Base-by-base conservation (phyloP, 2,888 invertebrate species). In the Spisula solida region DNA sequence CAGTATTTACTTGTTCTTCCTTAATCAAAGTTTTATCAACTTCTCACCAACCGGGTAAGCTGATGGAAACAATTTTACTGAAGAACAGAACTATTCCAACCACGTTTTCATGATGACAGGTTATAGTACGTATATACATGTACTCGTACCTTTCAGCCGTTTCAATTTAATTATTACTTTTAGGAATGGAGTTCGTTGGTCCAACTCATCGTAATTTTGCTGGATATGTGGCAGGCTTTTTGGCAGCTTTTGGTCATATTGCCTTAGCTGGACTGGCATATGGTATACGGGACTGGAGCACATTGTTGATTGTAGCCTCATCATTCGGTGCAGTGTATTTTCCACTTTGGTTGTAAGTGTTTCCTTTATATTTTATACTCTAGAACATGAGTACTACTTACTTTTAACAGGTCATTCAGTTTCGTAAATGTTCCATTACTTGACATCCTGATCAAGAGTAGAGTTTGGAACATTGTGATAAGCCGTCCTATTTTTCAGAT, bases 181-280 rank as follows among this genome's bases (percentile, higher is more conserved):
- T 85, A 96, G 95, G 96, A 80, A 96, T 97, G 95, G 97, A 97
- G 93, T 90, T 97, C 85, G 96, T 97, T 18, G 97, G 97, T 0
- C 96, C 97, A 4, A 92, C 94, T n/a, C 96, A 96, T 85, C 93
- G 97, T 47, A 95, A 95, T 82, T 93, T 96, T 85, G 95, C 97
- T 6, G 96, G 96, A 0, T 95, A 96, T 16, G 94, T 96, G 48
- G 95, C 96, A 0, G 96, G 96, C 48, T 94, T 95, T 75, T 96
- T 96, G 92, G 97, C 96, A 93, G 95, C 96, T 0, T 48, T 95
- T 14, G 97, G 97, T n/a, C 91, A 93, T 81, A 87, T 96, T 75
- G 14, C 93, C 5, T 88, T 96, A 47, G 94, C 95, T 10, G 90
- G 92, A 0, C 41, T 96, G 12, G 96, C 95, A 16, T 96, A 94